These are phyloP conservation scores for Crotalus helleri DNA, from an alignment of 2,113 vertebrate genomes.

Conservation along the genomic window DNA sequence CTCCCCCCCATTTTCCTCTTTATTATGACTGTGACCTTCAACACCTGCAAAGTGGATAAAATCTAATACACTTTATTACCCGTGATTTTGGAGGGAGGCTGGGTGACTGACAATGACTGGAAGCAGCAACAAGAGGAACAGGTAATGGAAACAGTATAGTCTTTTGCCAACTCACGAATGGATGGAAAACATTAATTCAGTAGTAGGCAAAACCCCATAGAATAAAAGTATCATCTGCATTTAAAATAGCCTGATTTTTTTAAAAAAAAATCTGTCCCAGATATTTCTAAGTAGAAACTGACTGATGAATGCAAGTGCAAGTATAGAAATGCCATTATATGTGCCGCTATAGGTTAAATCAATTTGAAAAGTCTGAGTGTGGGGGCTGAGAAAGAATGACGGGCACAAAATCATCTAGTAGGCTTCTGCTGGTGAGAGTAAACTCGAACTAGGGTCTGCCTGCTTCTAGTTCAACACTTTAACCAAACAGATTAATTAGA, in stretches of 20 bases:
- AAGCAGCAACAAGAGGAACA: not conserved
- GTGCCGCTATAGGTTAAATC: not conserved
- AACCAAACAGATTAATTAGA: not conserved
- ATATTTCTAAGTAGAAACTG: not conserved
- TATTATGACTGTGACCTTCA: not conserved
- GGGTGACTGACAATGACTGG: not conserved
- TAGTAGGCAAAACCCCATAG: not conserved
- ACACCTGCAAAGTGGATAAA: not conserved
- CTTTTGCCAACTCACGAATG: not conserved
- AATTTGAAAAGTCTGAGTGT: not conserved
- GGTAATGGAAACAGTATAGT: not conserved
- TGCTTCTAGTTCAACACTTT: not conserved
- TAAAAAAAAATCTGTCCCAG: not conserved
- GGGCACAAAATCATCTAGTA: not conserved
- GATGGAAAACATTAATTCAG: not conserved
- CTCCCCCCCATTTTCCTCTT: not conserved
- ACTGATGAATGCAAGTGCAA: not conserved
- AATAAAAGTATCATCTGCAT: not conserved
- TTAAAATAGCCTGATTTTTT: not conserved
- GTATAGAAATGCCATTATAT: not conserved
- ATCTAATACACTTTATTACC: not conserved
- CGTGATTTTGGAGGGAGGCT: not conserved
- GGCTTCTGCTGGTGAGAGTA: not conserved
- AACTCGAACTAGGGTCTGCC: not conserved
- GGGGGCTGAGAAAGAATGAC: not conserved